Evolutionary conservation across 92 coral and sea anemone species (phyloP), one percentile per base, ranked within the genome.

Genomic region (Parazoanthus darwini): DNA sequence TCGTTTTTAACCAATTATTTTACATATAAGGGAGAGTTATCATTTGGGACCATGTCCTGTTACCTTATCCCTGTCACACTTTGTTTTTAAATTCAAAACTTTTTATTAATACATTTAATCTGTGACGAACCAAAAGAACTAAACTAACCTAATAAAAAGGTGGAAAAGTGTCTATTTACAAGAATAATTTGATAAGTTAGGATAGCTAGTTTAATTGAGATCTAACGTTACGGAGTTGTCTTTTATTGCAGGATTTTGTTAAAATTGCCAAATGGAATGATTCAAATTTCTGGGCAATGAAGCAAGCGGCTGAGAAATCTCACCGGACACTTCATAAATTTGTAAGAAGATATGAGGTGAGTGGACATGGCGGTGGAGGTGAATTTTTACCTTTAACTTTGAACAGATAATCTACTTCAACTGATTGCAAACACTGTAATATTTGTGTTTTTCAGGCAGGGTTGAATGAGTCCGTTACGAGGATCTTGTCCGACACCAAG

Each of bases 191-290:
- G 59, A 54, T 54, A 18, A 2, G 59, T 54, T 54, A 54, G 59
- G 59, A 10, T 54, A 54, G 18, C 59, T 63, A 63, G 70, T 22
- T 63, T 70, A 82, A 72, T 67, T 67, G n/a, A 83, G 43, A 6
- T 0, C 39, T 44, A 26, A 66, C 13, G n/a, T n/a, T n/a, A n/a
- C n/a, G n/a, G n/a, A n/a, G n/a, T n/a, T n/a, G n/a, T n/a, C 15
- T 48, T 86, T 44, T 66, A 1, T 80, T 79, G n/a, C 74, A 97
- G 99, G 99, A 90, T n/a, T 97, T 90, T 85, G 95, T 97, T 2
- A 97, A 97, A 80, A 97, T 97, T 81, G 99, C 97, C 56, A 97
- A 96, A 85, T 97, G 99, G 99, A 97, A 94, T 82, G 99, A 97
- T 81, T 80, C 98, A 59, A 94, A 91, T 86, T 97, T 94, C 89